These are phyloP conservation scores for Nasua narica DNA, from an alignment of 2,797 vertebrate species.

Conservation along the genomic window DNA sequence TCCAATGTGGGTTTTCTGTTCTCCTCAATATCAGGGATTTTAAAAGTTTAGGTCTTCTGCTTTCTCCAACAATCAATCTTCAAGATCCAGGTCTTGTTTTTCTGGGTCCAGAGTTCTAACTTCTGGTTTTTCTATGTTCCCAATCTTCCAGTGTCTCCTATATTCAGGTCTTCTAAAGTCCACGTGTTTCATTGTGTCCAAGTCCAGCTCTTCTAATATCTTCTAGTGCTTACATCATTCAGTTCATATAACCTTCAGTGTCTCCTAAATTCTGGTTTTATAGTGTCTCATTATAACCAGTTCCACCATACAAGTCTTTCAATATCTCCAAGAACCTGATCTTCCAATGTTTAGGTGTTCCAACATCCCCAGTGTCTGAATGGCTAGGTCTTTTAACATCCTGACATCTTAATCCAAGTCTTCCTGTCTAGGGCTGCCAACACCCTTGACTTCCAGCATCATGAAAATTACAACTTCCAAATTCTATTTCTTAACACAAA, in stretches of 20 bases:
- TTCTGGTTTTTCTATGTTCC: background rate
- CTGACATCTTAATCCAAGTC: background rate
- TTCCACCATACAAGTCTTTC: background rate
- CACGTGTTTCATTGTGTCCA: background rate
- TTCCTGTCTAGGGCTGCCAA: background rate
- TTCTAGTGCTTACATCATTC: background rate
- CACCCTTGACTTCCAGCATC: background rate
- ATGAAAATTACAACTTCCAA: conserved; percentile 20
- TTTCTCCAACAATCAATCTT: background rate
- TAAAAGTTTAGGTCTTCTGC: background rate
- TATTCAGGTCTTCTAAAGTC: background rate
- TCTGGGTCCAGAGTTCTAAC: background rate
- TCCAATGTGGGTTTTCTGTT: conserved; percentile 10
- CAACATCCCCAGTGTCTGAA: background rate
- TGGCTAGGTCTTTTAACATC: background rate
- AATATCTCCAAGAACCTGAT: background rate
- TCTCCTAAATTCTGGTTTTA: conserved; percentile 32
- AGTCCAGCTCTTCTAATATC: background rate
- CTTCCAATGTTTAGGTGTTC: background rate
- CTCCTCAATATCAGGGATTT: background rate
- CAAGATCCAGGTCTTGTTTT: background rate
- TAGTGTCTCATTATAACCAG: background rate
- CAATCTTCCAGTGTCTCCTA: background rate
- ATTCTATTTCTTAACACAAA: conserved; percentile 12
- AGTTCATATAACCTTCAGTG: background rate